Evolutionary conservation across 1,140 invertebrate genomes (phyloP), one percentile per base, ranked within the genome.

Genomic region (Medauroidea extradentata): DNA sequence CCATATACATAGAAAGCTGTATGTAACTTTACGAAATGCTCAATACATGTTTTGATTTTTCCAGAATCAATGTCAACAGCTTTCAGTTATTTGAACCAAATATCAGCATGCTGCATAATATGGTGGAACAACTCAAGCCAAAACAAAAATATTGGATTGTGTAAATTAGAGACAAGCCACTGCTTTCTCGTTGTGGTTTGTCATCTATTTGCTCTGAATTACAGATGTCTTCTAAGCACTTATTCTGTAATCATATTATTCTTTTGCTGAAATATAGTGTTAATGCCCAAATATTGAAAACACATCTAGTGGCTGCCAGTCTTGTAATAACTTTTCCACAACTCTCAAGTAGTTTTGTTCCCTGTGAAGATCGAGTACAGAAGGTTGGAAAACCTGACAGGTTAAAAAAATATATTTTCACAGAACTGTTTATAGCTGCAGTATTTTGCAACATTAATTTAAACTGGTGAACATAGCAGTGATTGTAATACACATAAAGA

Each of bases 401-500:
- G 27, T 63, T 56, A 38, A 21, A 39, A 59, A 73, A 70, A 60
- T 71, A 74, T 39, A 67, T 63, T 65, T 56, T 54, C 43, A 66
- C 64, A 29, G 61, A 57, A 44, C 53, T 63, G 34, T 67, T 71
- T 63, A 49, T 41, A 27, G 61, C 66, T 55, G 68, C 61, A 44
- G 67, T 63, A 62, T 66, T 44, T 38, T 65, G 57, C 27, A 75
- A 59, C 46, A 74, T 65, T 44, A 72, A 64, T 58, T 73, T 72
- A 29, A 71, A 55, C 63, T 68, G 64, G 54, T 73, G 72, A 23
- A 64, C 67, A 59, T 72, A 73, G 52, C 69, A 73, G 52, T 73
- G 71, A 27, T 72, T 62, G 59, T 65, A 75, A 63, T 70, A 57
- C 27, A 68, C 70, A 60, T 65, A 54, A 46, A 60, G 62, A 61